Evolutionary conservation across 2,797 vertebrate species (phyloP).

Genomic region (Fistularia commersonii): DNA sequence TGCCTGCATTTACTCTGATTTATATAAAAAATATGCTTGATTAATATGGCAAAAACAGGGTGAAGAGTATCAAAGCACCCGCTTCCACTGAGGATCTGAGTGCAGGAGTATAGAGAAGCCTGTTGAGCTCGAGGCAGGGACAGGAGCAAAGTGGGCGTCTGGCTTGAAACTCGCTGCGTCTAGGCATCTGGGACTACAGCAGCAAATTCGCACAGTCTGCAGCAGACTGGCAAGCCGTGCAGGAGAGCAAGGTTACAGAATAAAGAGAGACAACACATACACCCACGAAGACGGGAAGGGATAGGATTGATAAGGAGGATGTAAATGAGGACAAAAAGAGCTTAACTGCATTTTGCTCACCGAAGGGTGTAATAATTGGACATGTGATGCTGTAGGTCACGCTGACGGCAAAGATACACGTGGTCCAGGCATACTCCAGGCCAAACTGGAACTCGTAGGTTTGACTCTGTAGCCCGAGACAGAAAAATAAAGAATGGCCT

Average conservation of each 20-base stretch:
- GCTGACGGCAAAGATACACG: slow-evolving; percentile 92
- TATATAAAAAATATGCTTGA: no score
- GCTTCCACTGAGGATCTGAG: slow-evolving; percentile 28
- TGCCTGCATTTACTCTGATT: no score
- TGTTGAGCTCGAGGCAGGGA: slow-evolving; percentile 59
- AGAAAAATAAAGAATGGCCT: no score
- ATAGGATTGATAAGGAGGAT: slow-evolving; percentile 15
- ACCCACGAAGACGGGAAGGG: slow-evolving; percentile 5
- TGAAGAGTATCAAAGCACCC: no score
- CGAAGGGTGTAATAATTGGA: slow-evolving; percentile 94
- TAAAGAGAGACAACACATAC: slow-evolving; percentile 39
- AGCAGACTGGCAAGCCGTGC: slow-evolving; percentile 58
- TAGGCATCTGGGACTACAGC: slow-evolving; percentile 72
- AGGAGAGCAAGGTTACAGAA: slow-evolving; percentile 53
- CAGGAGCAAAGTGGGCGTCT: slow-evolving; percentile 78
- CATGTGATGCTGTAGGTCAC: slow-evolving; percentile 98
- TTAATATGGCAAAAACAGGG: no score
- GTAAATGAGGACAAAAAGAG: slow-evolving; percentile 9
- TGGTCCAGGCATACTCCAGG: slow-evolving; percentile 94
- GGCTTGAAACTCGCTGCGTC: slow-evolving; percentile 69
- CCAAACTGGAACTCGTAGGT: slow-evolving; percentile 96
- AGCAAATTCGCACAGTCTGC: slow-evolving; percentile 70
- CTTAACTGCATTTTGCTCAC: slow-evolving; percentile 73
- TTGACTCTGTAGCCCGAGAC: slow-evolving; percentile 76
- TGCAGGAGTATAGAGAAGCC: slow-evolving; percentile 67